Base-by-base conservation (phyloP, 2,797 vertebrate genomes). In the Erpetoichthys calabaricus region DNA sequence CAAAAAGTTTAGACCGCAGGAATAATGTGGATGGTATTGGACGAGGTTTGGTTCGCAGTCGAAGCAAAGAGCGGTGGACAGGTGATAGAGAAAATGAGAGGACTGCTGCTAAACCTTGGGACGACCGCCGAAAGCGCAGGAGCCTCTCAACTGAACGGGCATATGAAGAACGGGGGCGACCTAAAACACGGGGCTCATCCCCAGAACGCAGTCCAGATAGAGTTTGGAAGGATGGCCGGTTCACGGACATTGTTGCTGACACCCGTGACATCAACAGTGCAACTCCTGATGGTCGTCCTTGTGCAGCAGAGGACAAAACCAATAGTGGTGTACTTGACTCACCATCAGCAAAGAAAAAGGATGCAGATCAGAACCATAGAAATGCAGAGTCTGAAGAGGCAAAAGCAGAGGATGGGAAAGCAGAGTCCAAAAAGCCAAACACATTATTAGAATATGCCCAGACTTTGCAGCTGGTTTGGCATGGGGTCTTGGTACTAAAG, bases 401-500 rank as follows among this genome's bases (percentile, higher is more conserved):
- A 5, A 84, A 77, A 71, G 6, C 45, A 42, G 85, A 87, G 47
- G 89, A 89, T 73, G 70, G 75, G 62, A 74, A 76, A 69, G 71
- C 75, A 0, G 68, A 77, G 73, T 65, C 69, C 72, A 77, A 80
- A 65, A 75, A 84, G 41, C 80, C 88, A 3, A 75, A 80, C 79
- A 86, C 78, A 42, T 86, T 97, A 54, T 87, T 85, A 0, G 94
- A 98, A 65, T 96, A 89, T 0, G 91, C 92, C 8, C 89, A 89
- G 73, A 85, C 85, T 0, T 84, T 99, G 61, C 75, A 86, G 5
- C 87, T 88, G 7, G 82, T 85, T 51, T 99, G 96, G 96, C 89
- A 86, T 0, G 96, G 96, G 62, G 89, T 92, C 61, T 90, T 99
- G 2, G 92, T 97, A 8, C 79, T 99, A 58, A 99, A 99, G 74